phyloP scores from a whole-genome alignment of 1,140 invertebrate genomes.

The Rhizoglyphus robini region DNA sequence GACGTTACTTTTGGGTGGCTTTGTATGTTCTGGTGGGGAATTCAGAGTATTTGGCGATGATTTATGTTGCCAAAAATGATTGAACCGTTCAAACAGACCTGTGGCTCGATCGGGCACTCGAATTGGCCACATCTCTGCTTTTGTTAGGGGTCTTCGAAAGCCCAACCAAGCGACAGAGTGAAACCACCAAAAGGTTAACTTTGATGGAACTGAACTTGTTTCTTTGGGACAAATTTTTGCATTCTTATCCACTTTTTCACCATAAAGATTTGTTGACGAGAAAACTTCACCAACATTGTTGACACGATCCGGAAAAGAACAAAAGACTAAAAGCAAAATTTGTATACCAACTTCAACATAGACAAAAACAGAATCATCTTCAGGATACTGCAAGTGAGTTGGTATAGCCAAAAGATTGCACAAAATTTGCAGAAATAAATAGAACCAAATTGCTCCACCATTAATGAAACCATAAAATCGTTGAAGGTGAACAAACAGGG shows the following conservation, averaged over 20 bases:
- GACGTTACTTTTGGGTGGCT: conserved; percentile 25
- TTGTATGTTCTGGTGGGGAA: no score
- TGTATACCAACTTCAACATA: background rate
- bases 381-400: no score
- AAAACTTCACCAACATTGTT: background rate
- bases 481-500: no score
- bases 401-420: no score
- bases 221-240: conserved; percentile 57
- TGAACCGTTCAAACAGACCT: conserved; percentile 64
- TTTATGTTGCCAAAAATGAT: conserved; percentile 54
- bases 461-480: no score
- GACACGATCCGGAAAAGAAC: background rate
- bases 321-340: background rate
- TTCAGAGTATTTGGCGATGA: conserved; percentile 32
- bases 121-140: conserved; percentile 74
- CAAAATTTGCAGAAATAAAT: no score
- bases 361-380: no score
- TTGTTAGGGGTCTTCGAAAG: conserved; percentile 62
- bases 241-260: background rate
- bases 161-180: conserved; percentile 64
- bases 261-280: background rate
- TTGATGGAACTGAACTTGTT: conserved; percentile 70
- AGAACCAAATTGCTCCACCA: no score
- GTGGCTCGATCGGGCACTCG: conserved; percentile 64
- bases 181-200: conserved; percentile 82